Base-by-base conservation (phyloP, 2,888 invertebrate species). In the Megastigmus dorsalis region DNA sequence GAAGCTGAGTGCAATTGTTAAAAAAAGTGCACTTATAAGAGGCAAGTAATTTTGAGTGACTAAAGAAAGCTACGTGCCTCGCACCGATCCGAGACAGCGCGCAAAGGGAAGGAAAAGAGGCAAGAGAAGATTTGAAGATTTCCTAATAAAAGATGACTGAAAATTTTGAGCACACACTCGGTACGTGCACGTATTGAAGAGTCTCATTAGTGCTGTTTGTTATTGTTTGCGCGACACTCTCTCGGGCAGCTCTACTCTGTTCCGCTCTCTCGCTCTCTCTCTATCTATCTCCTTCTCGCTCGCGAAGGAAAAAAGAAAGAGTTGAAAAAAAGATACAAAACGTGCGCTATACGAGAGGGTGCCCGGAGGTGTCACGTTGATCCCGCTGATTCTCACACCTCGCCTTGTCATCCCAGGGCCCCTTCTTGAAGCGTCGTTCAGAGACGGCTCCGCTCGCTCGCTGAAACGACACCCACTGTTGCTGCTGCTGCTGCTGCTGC, bases 141-240 rank as follows among this genome's bases (percentile, higher is more conserved):
- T 45, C 54, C 63, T 68, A 63, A 48, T 68, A 68, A 68, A 54
- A 62, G 62, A 57, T 41, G 63, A 65, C 33, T 63, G 59, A 33
- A 54, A 65, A 65, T 72, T 73, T 68, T 57, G 54, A 72, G 69
- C 48, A 57, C 75, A 65, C 52, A 45, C 66, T 66, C 60, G 65
- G 54, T n/a, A n/a, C 23, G 10, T 36, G 41, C 28, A 71, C 74
- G 80, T 84, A 88, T 88, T 87, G 86, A 84, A 87, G 87, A 86
- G 85, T 84, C 87, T 88, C 87, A 88, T 88, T 88, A 88, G 86
- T 84, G 80, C 82, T 85, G 87, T 87, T 86, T 86, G 86, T 87
- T 87, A 88, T 88, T 87, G 87, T 88, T 87, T 83, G 84, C 81
- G 81, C 81, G 82, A 79, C 80, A 81, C 84, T n/a, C n/a, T n/a